Base-by-base conservation (phyloP, 2,888 invertebrate species). In the Amphipyra tragopoginis region DNA sequence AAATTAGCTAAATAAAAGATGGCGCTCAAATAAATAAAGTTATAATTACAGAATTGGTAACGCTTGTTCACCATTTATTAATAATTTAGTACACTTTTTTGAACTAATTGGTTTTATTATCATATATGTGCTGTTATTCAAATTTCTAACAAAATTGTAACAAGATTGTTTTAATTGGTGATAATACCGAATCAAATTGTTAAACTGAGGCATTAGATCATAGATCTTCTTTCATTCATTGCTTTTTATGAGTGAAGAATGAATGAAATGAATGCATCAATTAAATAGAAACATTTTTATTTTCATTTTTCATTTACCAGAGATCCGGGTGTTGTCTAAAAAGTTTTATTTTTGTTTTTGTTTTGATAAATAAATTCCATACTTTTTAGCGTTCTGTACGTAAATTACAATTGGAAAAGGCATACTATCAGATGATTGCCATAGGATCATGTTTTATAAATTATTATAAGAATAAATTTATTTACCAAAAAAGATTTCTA, bases 121-220 rank as follows among this genome's bases (percentile, higher is more conserved):
- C 10, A 50, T 45, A 40, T 40, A 53, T 59, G 47, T 51, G 51
- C 33, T 52, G 48, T 14, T 44, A 36, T 64, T 44, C 5, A 14
- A 42, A 13, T 44, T 29, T 47, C 9, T 5, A 6, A 1, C 9
- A 9, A 11, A 54, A 50, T 55, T 50, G 40, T 38, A 36, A 0
- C 39, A 44, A 53, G 14, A 45, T 52, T 51, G 47, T 54, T 48
- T 11, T 50, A 55, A 70, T 65, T 39, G 55, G 40, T 48, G 39
- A 42, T 42, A 65, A 52, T 14, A 48, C 62, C 74, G 50, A 29
- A 48, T 1, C 53, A 14, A 67, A 71, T 67, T 38, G 15, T 0
- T 61, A 38, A 65, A 43, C 38, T 29, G 14, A 50, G 13, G 8
- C 15, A 14, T 38, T 26, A 45, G 33, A 13, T 56, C 29, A 53